Percentiles rank a stretch among this genome's conserved stretches.
These are phyloP conservation scores for Thereuonema tuberculata DNA, from an alignment of 1,140 invertebrate genomes.

Conservation along the genomic window DNA sequence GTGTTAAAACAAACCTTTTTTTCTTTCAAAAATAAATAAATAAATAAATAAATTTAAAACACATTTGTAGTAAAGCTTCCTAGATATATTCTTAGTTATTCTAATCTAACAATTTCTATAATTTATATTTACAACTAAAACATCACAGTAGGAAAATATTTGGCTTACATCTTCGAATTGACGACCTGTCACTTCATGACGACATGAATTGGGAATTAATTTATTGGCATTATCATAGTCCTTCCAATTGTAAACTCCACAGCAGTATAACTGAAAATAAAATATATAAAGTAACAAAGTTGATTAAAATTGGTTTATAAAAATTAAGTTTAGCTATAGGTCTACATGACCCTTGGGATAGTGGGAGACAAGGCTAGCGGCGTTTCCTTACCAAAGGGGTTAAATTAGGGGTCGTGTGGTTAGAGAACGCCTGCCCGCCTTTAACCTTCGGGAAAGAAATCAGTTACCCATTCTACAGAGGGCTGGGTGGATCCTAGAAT, in stretches of 20 bases:
- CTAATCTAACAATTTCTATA: no score
- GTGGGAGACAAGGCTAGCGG: conserved; percentile 5
- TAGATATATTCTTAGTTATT: no score
- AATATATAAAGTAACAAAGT: neutral
- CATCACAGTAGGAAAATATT: no score
- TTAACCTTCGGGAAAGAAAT: no score
- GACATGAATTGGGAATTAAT: conserved; percentile 60
- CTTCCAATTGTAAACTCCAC: conserved; percentile 61
- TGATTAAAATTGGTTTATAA: neutral
- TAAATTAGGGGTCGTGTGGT: no score
- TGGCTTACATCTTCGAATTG: conserved; percentile 47
- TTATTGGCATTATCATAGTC: conserved; percentile 60
- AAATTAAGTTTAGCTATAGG: neutral
- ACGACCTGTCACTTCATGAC: conserved; percentile 73
- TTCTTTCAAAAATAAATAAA: neutral
- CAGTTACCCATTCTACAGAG: no score
- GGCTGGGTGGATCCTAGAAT: no score
- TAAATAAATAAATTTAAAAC: neutral
- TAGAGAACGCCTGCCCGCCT: no score
- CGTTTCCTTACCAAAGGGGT: no score
- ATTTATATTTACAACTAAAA: no score
- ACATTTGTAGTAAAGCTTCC: no score
- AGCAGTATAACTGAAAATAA: conserved; percentile 69
- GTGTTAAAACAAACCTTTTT: neutral
- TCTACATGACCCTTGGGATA: no score